Evolutionary conservation across 2,888 invertebrate species (phyloP), one percentile per base, ranked within the genome.

Genomic region (Tridacna crocea): DNA sequence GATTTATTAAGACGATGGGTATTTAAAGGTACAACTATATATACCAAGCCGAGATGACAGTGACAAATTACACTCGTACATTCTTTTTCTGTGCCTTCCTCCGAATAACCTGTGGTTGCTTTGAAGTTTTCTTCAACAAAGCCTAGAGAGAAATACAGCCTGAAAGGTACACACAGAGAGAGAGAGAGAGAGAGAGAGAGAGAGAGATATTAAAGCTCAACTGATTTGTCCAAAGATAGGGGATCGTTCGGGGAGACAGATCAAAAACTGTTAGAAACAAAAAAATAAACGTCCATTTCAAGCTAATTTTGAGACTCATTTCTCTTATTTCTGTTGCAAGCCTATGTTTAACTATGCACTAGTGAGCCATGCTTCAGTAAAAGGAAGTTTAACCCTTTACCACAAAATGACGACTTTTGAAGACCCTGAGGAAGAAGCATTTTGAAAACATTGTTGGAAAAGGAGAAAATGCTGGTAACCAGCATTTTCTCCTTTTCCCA

Each of bases 401-500:
- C n/a, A n/a, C n/a, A n/a, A n/a, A n/a, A n/a, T n/a, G n/a, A n/a
- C n/a, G n/a, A n/a, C n/a, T n/a, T n/a, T n/a, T n/a, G n/a, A n/a
- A n/a, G n/a, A n/a, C n/a, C n/a, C n/a, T n/a, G n/a, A n/a, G n/a
- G n/a, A n/a, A n/a, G n/a, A n/a, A n/a, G n/a, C n/a, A n/a, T n/a
- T n/a, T n/a, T n/a, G n/a, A n/a, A n/a, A n/a, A n/a, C n/a, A n/a
- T n/a, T n/a, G n/a, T n/a, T n/a, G n/a, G n/a, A 65, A 65, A 65
- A 65, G 65, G 11, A 65, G 65, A 26, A 65, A 65, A 13, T 65
- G 65, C 65, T 65, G 12, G 19, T 26, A 65, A 65, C 27, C 12
- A 65, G 65, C 65, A 65, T 13, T 65, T 65, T 65, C 36, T 65
- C 26, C 65, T 24, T 65, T 65, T 65, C 12, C 19, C 26, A 26